Conservation (phyloP, 2,113 vertebrate genomes). For the Silurus asotus region DNA sequence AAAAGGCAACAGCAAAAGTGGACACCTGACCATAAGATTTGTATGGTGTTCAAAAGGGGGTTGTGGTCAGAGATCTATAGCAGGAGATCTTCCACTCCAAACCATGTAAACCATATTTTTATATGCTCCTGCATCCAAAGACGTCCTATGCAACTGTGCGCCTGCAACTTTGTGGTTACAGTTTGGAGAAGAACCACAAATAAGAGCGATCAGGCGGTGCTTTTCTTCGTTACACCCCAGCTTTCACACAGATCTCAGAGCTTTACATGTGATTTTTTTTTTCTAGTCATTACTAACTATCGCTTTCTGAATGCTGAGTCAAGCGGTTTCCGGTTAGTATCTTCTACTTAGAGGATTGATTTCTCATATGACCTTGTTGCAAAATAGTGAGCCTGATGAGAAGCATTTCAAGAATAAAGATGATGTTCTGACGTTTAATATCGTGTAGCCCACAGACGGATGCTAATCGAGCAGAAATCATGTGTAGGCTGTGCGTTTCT, state of each 20-base stretch:
- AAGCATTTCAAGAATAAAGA: background rate
- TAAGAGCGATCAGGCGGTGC: background rate
- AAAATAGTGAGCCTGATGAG: background rate
- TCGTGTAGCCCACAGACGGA: background rate
- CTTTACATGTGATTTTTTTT: background rate
- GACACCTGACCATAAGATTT: no score
- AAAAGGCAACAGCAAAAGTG: no score
- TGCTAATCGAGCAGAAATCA: conserved; percentile 17
- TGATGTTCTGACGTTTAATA: background rate
- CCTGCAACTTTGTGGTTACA: no score
- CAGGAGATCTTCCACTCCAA: no score
- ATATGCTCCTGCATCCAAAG: no score
- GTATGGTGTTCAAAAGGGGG: no score
- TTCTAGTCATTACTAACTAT: background rate
- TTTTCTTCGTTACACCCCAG: background rate
- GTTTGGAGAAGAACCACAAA: background rate
- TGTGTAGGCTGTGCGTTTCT: conserved; percentile 14
- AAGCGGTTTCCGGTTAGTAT: background rate
- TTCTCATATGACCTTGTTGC: background rate
- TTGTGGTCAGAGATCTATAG: no score
- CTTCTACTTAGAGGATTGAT: background rate
- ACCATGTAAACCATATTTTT: no score
- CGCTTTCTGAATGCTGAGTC: background rate
- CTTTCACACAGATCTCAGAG: background rate
- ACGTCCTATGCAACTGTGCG: no score